A percentile compares a stretch with the other conserved stretches of the same genome.
Conservation (phyloP, 2,888 invertebrate species). For the Meloe dianella region DNA sequence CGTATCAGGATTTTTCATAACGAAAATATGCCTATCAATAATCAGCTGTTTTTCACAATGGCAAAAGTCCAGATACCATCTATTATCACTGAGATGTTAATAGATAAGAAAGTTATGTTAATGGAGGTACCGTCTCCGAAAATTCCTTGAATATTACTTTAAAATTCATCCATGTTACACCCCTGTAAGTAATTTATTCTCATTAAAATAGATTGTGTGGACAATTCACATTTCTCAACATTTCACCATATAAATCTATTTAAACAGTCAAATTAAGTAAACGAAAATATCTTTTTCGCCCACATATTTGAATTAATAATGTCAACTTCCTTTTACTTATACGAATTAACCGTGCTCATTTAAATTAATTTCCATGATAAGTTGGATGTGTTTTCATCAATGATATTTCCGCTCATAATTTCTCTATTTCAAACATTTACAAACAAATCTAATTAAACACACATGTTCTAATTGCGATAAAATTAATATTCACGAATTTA, state of each 20-base stretch:
- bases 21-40: too few relatives aligned
- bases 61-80: too few relatives aligned
- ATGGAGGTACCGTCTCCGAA: too few relatives aligned
- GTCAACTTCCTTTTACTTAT: conserved; percentile 23
- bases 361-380: conserved; percentile 29
- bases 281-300: conserved; percentile 37
- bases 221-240: conserved; percentile 32
- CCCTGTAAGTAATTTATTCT: conserved; percentile 35
- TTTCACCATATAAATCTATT: conserved; percentile 23
- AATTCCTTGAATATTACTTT: not conserved
- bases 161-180: not conserved
- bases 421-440: not conserved
- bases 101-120: too few relatives aligned
- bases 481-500: not conserved
- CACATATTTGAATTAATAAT: conserved; percentile 35
- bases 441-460: not conserved
- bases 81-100: too few relatives aligned
- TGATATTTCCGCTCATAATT: conserved; percentile 15
- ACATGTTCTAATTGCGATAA: conserved; percentile 1
- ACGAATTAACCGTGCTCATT: conserved; percentile 15
- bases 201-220: conserved; percentile 34
- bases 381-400: conserved; percentile 9
- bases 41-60: too few relatives aligned
- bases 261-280: conserved; percentile 36
- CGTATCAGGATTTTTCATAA: too few relatives aligned